phyloP scores from a whole-genome alignment of 2,888 invertebrate genomes.

The Amphipoea lucens region DNA sequence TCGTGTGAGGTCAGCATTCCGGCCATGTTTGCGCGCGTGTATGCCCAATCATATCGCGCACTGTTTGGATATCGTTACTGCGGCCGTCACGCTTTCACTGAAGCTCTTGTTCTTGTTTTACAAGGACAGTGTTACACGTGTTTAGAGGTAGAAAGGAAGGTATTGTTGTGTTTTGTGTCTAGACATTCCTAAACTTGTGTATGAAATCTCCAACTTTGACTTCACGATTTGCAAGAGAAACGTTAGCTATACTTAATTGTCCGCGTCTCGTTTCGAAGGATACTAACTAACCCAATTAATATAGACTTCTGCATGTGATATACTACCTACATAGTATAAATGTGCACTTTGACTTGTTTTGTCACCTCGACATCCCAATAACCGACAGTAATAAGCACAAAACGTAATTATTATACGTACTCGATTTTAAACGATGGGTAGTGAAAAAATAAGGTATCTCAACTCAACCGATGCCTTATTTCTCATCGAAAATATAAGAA shows the following conservation, averaged over 20 bases:
- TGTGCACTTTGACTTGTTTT: no score
- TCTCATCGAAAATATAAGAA: neutral
- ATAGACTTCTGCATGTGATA: neutral
- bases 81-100: slow-evolving; percentile 45
- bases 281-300: neutral
- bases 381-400: no score
- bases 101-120: slow-evolving; percentile 37
- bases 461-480: no score
- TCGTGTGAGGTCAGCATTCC: slow-evolving; percentile 74
- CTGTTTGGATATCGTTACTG: slow-evolving; percentile 80
- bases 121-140: slow-evolving; percentile 22
- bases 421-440: neutral
- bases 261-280: neutral
- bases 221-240: no score
- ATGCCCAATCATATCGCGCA: slow-evolving; percentile 63
- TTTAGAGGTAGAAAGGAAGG: neutral
- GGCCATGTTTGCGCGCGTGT: slow-evolving; percentile 56
- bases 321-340: no score
- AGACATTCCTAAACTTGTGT: neutral
- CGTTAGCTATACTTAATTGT: neutral
- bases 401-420: no score
- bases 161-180: neutral
- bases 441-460: no score
- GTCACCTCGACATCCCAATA: no score
- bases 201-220: no score